Conservation (phyloP, 1,140 invertebrate species). For the Cydia strobilella region DNA sequence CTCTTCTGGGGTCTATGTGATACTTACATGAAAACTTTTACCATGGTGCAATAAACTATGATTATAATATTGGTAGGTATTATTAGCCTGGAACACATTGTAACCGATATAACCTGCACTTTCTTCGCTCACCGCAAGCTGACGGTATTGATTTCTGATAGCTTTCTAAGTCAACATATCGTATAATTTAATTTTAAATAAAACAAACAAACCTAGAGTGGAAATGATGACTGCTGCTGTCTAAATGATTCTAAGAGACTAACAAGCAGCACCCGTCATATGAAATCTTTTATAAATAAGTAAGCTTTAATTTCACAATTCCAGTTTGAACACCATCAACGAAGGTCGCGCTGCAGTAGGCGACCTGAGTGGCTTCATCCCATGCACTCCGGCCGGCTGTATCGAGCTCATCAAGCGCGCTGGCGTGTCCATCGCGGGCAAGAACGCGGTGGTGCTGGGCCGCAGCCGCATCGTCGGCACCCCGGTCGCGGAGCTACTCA, state of each 20-base stretch:
- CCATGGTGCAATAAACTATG: no score
- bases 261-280: no score
- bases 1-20: no score
- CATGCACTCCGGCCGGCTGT: slow-evolving; percentile 96
- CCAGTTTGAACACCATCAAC: slow-evolving; percentile 92
- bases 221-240: no score
- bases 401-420: slow-evolving; percentile 94
- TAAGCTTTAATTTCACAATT: slow-evolving; percentile 3
- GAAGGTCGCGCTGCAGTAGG: slow-evolving; percentile 93
- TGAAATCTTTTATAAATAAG: neutral
- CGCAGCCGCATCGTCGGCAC: slow-evolving; percentile 95
- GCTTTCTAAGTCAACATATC: neutral
- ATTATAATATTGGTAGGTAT: no score
- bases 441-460: slow-evolving; percentile 95
- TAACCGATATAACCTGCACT: neutral
- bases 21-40: no score
- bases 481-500: slow-evolving; percentile 93
- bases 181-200: no score
- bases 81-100: neutral
- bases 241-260: no score
- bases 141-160: neutral
- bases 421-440: slow-evolving; percentile 90
- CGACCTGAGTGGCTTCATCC: slow-evolving; percentile 92
- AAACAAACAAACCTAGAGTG: no score
- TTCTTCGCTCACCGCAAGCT: neutral